Base-by-base conservation (phyloP, 2,113 vertebrate species). In the Fukomys damarensis region DNA sequence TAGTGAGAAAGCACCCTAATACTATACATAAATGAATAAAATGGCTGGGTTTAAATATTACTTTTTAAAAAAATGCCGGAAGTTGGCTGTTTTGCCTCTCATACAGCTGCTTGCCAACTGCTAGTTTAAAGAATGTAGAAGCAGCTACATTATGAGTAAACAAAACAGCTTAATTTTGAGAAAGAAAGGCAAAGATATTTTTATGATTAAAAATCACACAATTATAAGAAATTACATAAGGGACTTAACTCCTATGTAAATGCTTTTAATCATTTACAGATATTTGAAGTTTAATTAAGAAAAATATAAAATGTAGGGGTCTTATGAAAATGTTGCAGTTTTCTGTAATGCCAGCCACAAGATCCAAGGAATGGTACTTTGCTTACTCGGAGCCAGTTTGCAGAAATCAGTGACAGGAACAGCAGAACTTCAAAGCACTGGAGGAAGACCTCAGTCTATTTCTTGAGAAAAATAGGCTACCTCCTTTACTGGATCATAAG, bases 381-480 rank as follows among this genome's bases (percentile, higher is more conserved):
- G 19, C 5, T 92, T 35, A 63, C 41, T 85, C 5, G 79, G 38
- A 70, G 19, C 8, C 12, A 59, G 9, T 85, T 81, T 41, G 5
- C 58, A 5, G 76, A 54, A 46, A 49, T 54, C 32, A 59, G 0
- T 76, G 30, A 46, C 46, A 74, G 65, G 14, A 49, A 63, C 56
- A 65, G 28, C 16, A 79, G 38, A 17, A 9, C 0, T 24, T 16
- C 9, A 68, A 43, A 24, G 10, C 17, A 22, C 1, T 83, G 19
- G 19, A 2, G 4, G 2, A 49, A 12, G 54, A 79, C 0, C 0
- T 52, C 35, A 22, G 8, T 26, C 13, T 16, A 68, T n/a, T 43
- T 58, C 16, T 70, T 43, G 65, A 46, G 20, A 72, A 63, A 14
- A 56, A 8, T 0, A 88, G 32, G 1, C 9, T 82, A 3, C 30